These are phyloP conservation scores for Eidolon helvum DNA, from an alignment of 2,113 vertebrate genomes.

Conservation along the genomic window DNA sequence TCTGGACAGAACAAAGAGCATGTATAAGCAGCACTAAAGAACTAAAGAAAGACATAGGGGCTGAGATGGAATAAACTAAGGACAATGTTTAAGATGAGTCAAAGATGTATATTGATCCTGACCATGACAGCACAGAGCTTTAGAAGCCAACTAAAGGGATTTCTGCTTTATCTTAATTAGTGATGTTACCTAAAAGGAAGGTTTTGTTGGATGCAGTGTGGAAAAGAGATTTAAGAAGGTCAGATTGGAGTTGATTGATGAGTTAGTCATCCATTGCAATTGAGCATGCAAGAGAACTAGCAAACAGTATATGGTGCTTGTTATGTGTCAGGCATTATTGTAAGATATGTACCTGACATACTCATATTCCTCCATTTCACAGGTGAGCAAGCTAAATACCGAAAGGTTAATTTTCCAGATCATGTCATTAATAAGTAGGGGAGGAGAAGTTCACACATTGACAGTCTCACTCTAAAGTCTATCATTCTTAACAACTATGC, in stretches of 20 bases:
- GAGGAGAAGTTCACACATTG: background rate
- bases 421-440: background rate
- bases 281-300: background rate
- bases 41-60: background rate
- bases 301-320: background rate
- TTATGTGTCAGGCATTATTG: background rate
- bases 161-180: background rate
- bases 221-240: background rate
- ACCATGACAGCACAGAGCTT: background rate
- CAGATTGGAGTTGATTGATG: background rate
- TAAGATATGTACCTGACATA: background rate
- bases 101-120: background rate
- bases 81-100: background rate
- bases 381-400: background rate
- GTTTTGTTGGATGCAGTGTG: background rate
- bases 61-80: background rate
- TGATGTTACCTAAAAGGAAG: background rate
- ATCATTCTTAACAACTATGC: background rate
- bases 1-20: background rate
- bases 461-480: background rate
- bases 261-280: background rate
- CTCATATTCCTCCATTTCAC: background rate
- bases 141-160: background rate
- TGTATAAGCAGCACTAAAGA: background rate
- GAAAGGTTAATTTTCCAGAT: background rate